Evolutionary conservation across 1,140 invertebrate species (phyloP).

Genomic region (Caenorhabditis inopinata): DNA sequence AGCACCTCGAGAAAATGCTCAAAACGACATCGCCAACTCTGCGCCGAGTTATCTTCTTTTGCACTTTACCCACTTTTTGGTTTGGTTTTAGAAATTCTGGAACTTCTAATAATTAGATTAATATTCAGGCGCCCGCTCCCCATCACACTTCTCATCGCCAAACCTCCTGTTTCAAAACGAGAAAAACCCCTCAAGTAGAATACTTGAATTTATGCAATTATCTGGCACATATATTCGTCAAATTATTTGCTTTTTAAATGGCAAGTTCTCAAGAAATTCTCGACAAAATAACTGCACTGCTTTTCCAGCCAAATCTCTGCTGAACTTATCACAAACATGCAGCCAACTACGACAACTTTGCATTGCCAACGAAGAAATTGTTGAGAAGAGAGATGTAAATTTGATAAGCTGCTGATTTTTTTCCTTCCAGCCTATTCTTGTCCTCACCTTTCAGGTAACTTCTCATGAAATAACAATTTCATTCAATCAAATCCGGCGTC

Average conservation of each 20-base stretch:
- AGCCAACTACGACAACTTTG: neutral
- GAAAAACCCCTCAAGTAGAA: neutral
- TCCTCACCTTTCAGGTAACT: neutral
- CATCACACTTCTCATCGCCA: constrained; percentile 15
- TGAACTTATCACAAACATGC: constrained; percentile 17
- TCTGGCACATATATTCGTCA: neutral
- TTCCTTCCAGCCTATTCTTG: no score
- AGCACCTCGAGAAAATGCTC: constrained; percentile 12
- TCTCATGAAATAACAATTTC: constrained; percentile 8
- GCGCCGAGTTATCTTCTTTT: constrained; percentile 8
- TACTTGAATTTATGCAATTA: neutral
- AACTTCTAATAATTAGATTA: neutral
- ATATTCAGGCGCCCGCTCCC: neutral
- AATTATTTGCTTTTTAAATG: constrained; percentile 13
- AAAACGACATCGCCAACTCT: neutral
- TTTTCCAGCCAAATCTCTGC: constrained; percentile 1
- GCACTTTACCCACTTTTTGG: constrained; percentile 6
- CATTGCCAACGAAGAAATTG: neutral
- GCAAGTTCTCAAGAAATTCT: neutral
- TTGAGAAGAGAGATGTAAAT: constrained; percentile 6
- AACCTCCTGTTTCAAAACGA: constrained; percentile 6
- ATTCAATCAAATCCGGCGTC: constrained; percentile 4
- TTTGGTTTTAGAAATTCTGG: neutral
- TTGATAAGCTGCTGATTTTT: no score
- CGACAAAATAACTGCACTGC: no score